Evolutionary conservation across 2,888 invertebrate genomes (phyloP), one percentile per base, ranked within the genome.

Genomic region (Corythucha ciliata): DNA sequence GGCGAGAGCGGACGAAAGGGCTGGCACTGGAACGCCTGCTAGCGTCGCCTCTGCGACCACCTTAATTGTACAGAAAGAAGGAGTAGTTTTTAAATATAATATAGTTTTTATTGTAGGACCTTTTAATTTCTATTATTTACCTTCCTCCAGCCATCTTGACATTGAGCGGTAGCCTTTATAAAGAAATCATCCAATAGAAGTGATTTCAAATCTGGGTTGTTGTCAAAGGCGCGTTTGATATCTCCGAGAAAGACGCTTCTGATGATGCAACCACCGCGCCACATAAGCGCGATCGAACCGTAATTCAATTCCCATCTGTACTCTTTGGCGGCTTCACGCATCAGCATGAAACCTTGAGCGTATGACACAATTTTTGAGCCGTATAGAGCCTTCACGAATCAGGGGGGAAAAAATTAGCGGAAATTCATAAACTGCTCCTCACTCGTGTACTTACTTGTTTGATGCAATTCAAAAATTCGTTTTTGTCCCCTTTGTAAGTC

Each of bases 191-290:
- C 96, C 63, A 97, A 68, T 53, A 98, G 72, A 48, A 99, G 72
- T 67, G 94, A 97, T 2, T 79, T 75, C 49, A 98, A 73, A 52
- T 83, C 73, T 0, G 89, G 84, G 68, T 96, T 86, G 62, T 84
- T 83, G 49, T 87, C 88, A 68, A 88, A 98, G 0, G 98, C 97
- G 14, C 79, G 77, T 73, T 97, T 91, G 63, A 93, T 92, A 67
- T 90, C 85, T 25, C 88, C 89, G 16, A 49, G 25, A 29, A 49
- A 40, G 22, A 33, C 49, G 20, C 49, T 49, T 67, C 96, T 77
- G 65, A 94, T 97, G 65, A 97, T 97, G 68, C 96, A 97, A n/a
- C 97, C 97, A 14, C 96, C 96, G 57, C 97, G 80, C 98, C 98
- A 98, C 48, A 48, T 48, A 36, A 98, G 73, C 1, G 98, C 97